Conservation (phyloP, 2,113 vertebrate genomes). For the Ellobius talpinus region DNA sequence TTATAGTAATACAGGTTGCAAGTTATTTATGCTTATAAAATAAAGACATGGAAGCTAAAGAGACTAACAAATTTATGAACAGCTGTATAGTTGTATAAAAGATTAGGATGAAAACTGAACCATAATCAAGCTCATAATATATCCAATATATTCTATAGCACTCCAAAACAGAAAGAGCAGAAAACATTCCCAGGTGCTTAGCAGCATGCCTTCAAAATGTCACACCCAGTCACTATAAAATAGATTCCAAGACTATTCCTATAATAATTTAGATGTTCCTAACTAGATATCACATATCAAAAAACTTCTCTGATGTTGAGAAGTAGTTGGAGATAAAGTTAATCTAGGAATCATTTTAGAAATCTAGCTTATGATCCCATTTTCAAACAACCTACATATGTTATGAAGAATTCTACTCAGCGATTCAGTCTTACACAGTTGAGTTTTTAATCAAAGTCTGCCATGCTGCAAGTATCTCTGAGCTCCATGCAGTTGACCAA, state of each 20-base stretch:
- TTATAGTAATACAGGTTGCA: background rate
- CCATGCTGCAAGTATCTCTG: background rate
- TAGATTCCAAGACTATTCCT: conserved; percentile 15
- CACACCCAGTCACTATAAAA: background rate
- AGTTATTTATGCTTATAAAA: conserved; percentile 55
- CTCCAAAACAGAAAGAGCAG: background rate
- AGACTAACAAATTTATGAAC: background rate
- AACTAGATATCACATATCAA: background rate
- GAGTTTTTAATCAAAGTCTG: conserved; percentile 43
- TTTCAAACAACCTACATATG: conserved; percentile 31
- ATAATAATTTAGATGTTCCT: conserved; percentile 34
- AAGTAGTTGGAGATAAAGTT: conserved; percentile 42
- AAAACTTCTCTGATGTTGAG: background rate
- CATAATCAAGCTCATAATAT: conserved; percentile 31
- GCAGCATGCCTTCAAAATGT: background rate
- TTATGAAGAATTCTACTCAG: conserved; percentile 32
- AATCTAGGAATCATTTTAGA: background rate
- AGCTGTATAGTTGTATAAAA: background rate
- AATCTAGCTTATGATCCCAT: conserved; percentile 32
- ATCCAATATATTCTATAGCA: background rate
- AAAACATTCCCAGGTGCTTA: conserved; percentile 25
- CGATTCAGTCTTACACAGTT: background rate
- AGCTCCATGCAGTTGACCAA: background rate
- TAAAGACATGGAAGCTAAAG: conserved; percentile 17
- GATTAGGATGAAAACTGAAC: conserved; percentile 12